Evolutionary conservation across 2,797 vertebrate species (phyloP), one percentile per base, ranked within the genome.

Genomic region (Vultur gryphus): DNA sequence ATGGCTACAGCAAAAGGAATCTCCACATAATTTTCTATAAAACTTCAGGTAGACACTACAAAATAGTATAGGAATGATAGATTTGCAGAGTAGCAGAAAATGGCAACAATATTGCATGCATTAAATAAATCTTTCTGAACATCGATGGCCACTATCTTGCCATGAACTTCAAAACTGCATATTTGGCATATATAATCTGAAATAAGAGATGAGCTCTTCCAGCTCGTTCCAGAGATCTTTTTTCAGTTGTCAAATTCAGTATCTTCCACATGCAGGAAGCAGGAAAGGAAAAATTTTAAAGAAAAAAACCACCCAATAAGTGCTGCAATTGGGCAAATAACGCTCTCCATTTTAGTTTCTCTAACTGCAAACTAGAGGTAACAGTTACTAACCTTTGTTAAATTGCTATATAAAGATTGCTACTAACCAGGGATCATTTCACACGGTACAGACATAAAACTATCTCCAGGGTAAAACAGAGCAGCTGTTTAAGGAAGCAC

Each of bases 401-500:
- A 95, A 90, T 44, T 69, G 54, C 29, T 90, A 5, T n/a, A 52
- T 76, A 77, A 93, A 81, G 70, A 67, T 25, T 67, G 59, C 51
- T 59, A 4, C 35, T 87, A 80, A 76, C 54, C 20, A 92, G 78
- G 37, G 59, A 93, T 93, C 43, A 41, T 82, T 94, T 84, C 81
- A 77, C 55, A 84, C 26, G 77, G 16, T 25, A 33, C 25, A 90
- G 58, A 62, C 62, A 69, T 25, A 69, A 80, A 84, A 55, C 43
- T 48, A 28, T 52, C 70, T 62, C 59, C 21, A n/a, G 66, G 52
- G 62, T 21, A 79, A 65, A 95, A 57, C 4, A 8, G 31, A 90
- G 44, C 54, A 66, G 51, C 51, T 64, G 31, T 77, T 89, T 80
- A 90, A 94, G 58, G 83, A 82, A 90, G 70, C 83, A 54, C 43